Conservation (phyloP, 1,140 invertebrate genomes). For the Heliconius eleuchia region DNA sequence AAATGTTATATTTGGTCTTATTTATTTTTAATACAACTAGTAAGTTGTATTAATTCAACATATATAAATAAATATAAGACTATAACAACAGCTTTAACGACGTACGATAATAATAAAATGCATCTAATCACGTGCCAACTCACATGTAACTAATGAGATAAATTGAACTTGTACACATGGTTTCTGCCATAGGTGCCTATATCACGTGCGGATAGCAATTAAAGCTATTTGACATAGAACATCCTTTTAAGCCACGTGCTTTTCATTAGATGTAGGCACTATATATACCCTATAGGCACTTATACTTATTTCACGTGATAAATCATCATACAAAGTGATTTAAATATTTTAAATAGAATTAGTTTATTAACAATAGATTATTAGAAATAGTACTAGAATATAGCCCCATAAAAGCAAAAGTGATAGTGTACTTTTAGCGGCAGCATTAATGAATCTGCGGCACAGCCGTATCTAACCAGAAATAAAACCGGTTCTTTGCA, state of each 20-base stretch:
- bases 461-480: conserved; percentile 38
- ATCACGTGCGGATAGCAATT: conserved; percentile 61
- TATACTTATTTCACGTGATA: not conserved
- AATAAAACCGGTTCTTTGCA: conserved; percentile 63
- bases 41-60: not conserved
- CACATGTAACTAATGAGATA: conserved; percentile 31
- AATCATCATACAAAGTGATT: not conserved
- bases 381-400: conserved; percentile 14
- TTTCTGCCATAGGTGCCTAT: conserved; percentile 46
- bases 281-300: not conserved
- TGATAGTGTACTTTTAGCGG: conserved; percentile 43
- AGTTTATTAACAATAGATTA: no score
- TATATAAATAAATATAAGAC: not conserved
- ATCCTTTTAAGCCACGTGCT: conserved; percentile 57
- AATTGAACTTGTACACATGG: conserved; percentile 27
- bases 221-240: conserved; percentile 56
- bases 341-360: not conserved
- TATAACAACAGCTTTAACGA: not conserved
- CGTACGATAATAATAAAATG: not conserved
- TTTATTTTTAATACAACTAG: not conserved
- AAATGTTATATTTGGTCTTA: not conserved
- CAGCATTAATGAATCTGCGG: conserved; percentile 36
- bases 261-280: not conserved
- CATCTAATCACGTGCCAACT: conserved; percentile 37
- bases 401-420: conserved; percentile 53